These are phyloP conservation scores for Spilarctia lutea DNA, from an alignment of 2,888 invertebrate genomes.

Conservation along the genomic window DNA sequence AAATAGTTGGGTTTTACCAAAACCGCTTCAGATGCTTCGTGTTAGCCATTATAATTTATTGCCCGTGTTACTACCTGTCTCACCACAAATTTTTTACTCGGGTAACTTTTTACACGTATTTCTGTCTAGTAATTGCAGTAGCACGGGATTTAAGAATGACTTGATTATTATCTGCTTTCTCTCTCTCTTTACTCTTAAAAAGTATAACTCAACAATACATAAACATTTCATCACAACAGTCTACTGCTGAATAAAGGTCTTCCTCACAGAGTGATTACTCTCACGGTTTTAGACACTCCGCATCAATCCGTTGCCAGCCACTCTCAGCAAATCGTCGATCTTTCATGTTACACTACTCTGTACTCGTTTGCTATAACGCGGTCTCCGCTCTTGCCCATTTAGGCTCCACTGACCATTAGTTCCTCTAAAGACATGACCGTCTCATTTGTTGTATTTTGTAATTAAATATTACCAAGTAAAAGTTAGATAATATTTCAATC, in stretches of 20 bases:
- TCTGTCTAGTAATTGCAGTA: not conserved
- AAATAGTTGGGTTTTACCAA: not conserved
- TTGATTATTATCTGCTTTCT: not conserved
- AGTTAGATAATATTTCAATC: not conserved
- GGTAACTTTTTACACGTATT: not conserved
- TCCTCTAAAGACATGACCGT: too few relatives aligned
- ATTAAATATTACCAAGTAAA: not conserved
- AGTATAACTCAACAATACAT: not conserved
- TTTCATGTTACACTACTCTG: too few relatives aligned
- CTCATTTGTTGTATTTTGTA: not conserved
- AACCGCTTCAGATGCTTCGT: not conserved
- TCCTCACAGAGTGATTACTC: too few relatives aligned
- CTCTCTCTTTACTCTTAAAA: not conserved
- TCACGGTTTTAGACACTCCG: too few relatives aligned
- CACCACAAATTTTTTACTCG: not conserved
- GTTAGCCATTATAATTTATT: not conserved
- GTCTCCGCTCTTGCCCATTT: too few relatives aligned
- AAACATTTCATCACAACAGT: not conserved
- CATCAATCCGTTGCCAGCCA: too few relatives aligned
- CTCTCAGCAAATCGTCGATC: too few relatives aligned
- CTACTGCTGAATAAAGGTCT: too few relatives aligned
- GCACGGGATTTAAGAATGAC: not conserved
- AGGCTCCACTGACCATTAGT: too few relatives aligned
- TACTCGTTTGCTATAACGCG: too few relatives aligned
- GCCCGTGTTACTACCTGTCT: conserved; percentile 1